Evolutionary conservation across 2,113 vertebrate genomes (phyloP).

Genomic region (Burhinus bistriatus): DNA sequence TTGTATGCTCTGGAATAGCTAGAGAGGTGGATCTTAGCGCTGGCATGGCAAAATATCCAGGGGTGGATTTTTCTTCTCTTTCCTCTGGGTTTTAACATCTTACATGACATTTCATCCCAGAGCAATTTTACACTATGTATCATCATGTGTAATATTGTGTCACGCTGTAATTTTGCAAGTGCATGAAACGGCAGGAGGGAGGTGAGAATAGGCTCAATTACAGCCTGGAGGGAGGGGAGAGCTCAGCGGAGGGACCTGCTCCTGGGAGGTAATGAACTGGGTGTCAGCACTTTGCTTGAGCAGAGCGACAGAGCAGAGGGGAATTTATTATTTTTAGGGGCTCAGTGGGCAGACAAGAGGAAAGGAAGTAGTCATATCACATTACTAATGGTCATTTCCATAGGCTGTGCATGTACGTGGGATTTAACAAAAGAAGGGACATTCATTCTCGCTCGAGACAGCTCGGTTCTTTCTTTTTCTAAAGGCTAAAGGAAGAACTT

Average conservation of each 20-base stretch:
- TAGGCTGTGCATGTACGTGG: not conserved
- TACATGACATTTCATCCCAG: constrained; percentile 20
- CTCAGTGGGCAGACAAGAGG: not conserved
- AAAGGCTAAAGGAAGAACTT: not conserved
- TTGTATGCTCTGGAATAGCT: not conserved
- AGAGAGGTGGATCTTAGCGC: not conserved
- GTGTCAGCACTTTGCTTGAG: not conserved
- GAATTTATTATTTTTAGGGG: not conserved
- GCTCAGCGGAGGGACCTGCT: not conserved
- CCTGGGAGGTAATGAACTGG: not conserved
- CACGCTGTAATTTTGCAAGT: not conserved
- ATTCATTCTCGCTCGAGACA: not conserved
- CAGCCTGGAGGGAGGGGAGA: not conserved
- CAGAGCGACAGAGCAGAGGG: not conserved
- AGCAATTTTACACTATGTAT: constrained; percentile 2
- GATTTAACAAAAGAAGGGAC: not conserved
- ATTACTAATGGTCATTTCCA: not conserved
- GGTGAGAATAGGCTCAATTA: not conserved
- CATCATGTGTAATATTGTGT: constrained; percentile 5
- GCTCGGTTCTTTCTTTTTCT: not conserved
- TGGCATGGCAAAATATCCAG: not conserved
- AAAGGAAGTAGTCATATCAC: not conserved
- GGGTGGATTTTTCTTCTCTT: not conserved
- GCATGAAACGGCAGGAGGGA: not conserved
- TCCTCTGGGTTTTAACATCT: not conserved